phyloP scores from a whole-genome alignment of 2,113 vertebrate species.

The Promerops cafer region DNA sequence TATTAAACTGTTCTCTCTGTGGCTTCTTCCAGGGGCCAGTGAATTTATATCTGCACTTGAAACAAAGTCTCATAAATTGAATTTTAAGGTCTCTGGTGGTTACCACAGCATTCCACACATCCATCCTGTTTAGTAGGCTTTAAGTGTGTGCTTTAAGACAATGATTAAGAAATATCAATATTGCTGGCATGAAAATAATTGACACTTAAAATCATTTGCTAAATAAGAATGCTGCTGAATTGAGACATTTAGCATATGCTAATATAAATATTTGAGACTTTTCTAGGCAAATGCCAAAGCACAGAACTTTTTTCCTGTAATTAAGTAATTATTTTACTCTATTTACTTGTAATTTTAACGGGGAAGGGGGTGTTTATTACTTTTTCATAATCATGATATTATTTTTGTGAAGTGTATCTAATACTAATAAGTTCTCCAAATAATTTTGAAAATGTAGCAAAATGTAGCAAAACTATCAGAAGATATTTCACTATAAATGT shows the following conservation, averaged over 20 bases:
- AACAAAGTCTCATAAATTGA: neutral
- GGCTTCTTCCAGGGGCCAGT: neutral
- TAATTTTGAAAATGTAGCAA: neutral
- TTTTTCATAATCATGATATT: neutral
- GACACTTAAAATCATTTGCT: neutral
- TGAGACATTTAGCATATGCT: neutral
- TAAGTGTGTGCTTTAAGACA: neutral
- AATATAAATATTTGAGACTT: neutral
- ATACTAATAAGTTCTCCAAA: neutral
- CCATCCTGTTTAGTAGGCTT: neutral
- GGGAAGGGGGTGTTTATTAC: rapidly evolving
- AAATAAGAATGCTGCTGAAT: neutral
- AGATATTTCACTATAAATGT: neutral
- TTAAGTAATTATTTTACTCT: neutral
- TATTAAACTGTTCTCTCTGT: neutral
- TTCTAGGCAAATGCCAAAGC: neutral
- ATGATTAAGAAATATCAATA: neutral
- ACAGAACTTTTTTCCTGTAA: neutral
- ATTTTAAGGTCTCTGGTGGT: neutral
- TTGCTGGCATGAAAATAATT: neutral
- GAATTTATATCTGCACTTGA: neutral
- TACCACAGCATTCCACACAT: neutral
- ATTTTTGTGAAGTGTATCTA: neutral
- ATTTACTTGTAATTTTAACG: neutral
- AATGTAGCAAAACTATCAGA: neutral